A percentile compares a stretch with the other conserved stretches of the same genome.
These are phyloP conservation scores for Creontiades dilutus DNA, from an alignment of 2,888 invertebrate genomes.

Conservation along the genomic window DNA sequence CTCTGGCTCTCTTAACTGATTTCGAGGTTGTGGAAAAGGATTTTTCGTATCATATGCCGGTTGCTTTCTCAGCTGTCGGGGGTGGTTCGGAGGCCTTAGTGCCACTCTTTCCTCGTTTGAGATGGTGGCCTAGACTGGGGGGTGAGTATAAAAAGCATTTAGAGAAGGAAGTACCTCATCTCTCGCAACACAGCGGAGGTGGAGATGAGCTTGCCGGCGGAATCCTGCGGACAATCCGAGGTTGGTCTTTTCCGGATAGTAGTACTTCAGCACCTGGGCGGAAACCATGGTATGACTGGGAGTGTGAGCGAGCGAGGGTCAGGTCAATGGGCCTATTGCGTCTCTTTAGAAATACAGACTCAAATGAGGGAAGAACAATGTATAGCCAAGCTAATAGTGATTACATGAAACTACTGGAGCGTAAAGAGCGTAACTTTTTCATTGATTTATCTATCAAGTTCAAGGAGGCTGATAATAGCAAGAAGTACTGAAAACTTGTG, in stretches of 20 bases:
- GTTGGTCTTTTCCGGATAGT: background rate
- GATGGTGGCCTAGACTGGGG: background rate
- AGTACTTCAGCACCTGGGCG: background rate
- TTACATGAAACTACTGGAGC: background rate
- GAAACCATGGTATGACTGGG: background rate
- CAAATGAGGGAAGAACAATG: background rate
- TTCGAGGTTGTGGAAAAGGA: background rate
- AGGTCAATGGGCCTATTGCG: background rate
- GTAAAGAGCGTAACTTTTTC: background rate
- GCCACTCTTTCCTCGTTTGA: too few species aligned
- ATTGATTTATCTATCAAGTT: too few species aligned
- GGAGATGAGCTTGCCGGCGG: too few species aligned
- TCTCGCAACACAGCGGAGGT: too few species aligned
- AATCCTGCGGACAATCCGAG: too few species aligned
- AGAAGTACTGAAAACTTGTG: too few species aligned
- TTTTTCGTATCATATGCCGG: constrained; percentile 54
- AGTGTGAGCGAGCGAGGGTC: background rate
- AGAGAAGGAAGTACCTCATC: background rate
- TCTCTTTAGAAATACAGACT: background rate
- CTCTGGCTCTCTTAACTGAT: background rate
- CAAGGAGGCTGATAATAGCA: too few species aligned
- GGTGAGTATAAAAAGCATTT: background rate
- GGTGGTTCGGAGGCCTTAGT: background rate
- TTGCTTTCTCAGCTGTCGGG: background rate
- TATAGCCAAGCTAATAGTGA: background rate